Conservation (phyloP, 2,888 invertebrate genomes). For the Pterostichus madidus region DNA sequence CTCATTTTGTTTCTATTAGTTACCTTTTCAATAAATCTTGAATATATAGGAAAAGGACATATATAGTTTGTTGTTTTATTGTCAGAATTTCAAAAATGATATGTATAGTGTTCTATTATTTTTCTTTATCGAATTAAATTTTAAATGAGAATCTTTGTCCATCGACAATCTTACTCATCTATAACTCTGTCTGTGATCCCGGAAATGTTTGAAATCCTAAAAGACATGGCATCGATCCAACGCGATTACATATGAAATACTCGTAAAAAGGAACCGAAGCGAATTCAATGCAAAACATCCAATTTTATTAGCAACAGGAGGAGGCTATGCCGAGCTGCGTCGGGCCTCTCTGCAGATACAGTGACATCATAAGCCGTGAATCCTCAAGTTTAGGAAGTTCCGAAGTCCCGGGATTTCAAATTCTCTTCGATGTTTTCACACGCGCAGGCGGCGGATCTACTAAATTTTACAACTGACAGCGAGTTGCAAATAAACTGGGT, state of each 20-base stretch:
- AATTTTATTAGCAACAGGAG: conserved; percentile 64
- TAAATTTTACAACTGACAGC: conserved; percentile 63
- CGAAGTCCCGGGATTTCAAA: conserved; percentile 58
- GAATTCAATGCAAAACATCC: conserved; percentile 65
- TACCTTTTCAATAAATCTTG: too few relatives aligned
- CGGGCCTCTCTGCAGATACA: conserved; percentile 37
- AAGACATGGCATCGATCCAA: conserved; percentile 44
- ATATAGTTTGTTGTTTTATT: too few relatives aligned
- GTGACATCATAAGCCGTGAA: conserved; percentile 65
- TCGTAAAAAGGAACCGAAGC: conserved; percentile 62
- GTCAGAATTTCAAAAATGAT: too few relatives aligned
- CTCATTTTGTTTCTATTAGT: too few relatives aligned
- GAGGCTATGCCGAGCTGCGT: conserved; percentile 46
- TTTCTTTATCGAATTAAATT: too few relatives aligned
- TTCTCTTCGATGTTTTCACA: conserved; percentile 61
- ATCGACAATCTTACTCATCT: neutral
- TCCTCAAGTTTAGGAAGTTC: conserved; percentile 63
- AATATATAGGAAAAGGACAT: too few relatives aligned
- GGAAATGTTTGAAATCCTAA: conserved; percentile 25
- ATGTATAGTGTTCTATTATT: too few relatives aligned
- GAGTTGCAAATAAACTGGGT: conserved; percentile 42
- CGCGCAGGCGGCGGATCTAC: conserved; percentile 18
- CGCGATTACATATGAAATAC: conserved; percentile 63
- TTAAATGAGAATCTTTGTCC: too few relatives aligned
- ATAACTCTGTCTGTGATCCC: neutral